phyloP scores from a whole-genome alignment of 2,888 invertebrate genomes.

The Stratiomys singularior region DNA sequence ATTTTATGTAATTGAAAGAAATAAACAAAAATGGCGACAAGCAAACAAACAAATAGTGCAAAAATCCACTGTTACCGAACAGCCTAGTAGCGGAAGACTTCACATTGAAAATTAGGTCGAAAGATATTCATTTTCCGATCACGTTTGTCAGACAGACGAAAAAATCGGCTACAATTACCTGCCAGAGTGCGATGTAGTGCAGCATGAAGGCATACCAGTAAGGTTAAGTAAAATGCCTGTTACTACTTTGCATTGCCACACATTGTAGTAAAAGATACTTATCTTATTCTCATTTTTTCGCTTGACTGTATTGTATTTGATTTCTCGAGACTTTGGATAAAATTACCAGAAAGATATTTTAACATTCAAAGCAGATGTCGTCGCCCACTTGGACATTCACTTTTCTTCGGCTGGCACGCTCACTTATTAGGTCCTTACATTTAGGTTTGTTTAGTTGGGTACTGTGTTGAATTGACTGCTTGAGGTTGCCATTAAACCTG shows the following conservation, averaged over 20 bases:
- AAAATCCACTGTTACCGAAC: slow-evolving; percentile 15
- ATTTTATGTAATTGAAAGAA: neutral
- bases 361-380: slow-evolving; percentile 43
- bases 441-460: neutral
- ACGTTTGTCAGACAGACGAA: slow-evolving; percentile 22
- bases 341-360: slow-evolving; percentile 38
- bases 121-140: slow-evolving; percentile 40
- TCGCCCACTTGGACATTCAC: slow-evolving; percentile 47
- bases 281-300: slow-evolving; percentile 30
- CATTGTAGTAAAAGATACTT: slow-evolving; percentile 23
- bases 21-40: neutral
- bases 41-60: neutral
- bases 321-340: slow-evolving; percentile 12
- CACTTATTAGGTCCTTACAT: neutral
- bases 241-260: slow-evolving; percentile 1
- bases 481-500: neutral
- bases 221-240: slow-evolving; percentile 25
- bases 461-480: neutral
- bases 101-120: slow-evolving; percentile 35
- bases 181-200: neutral
- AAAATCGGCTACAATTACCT: slow-evolving; percentile 1
- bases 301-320: neutral
- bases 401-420: slow-evolving; percentile 22
- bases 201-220: neutral
- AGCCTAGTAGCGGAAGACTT: slow-evolving; percentile 40